phyloP scores from a whole-genome alignment of 2,113 vertebrate genomes.

The Mixornis gularis region DNA sequence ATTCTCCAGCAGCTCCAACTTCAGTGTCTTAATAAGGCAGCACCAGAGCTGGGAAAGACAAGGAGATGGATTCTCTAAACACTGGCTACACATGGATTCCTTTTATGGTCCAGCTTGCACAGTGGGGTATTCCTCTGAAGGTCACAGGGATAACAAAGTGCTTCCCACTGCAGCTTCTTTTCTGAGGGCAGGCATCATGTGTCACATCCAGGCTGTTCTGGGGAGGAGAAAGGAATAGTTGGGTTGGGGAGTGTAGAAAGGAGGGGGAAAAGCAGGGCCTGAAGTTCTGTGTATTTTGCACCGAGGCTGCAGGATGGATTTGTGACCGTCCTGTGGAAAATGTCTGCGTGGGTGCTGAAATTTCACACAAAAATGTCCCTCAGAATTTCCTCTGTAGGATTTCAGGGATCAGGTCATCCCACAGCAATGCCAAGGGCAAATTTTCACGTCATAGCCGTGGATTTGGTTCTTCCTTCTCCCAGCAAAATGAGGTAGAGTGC shows the following conservation, averaged over 20 bases:
- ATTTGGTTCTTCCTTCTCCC: background rate
- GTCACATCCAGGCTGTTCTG: background rate
- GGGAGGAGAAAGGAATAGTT: background rate
- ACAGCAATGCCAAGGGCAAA: background rate
- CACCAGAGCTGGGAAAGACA: background rate
- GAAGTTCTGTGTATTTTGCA: background rate
- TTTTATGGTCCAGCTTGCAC: slow-evolving; percentile 48
- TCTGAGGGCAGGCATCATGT: background rate
- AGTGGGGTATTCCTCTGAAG: slow-evolving; percentile 61
- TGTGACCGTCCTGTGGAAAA: background rate
- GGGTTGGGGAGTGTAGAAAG: background rate
- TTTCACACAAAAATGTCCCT: background rate
- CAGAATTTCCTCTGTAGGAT: background rate
- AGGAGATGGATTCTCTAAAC: slow-evolving; percentile 44
- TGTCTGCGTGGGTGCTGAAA: background rate
- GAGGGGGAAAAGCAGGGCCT: fast-evolving
- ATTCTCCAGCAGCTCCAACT: slow-evolving; percentile 21
- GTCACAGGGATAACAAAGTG: background rate
- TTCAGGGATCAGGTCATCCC: background rate
- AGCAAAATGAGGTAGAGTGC: background rate
- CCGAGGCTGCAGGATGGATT: background rate
- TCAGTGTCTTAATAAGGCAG: slow-evolving; percentile 53
- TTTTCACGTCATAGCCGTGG: background rate
- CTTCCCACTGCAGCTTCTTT: background rate
- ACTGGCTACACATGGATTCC: slow-evolving; percentile 17